Evolutionary conservation across 2,113 vertebrate species (phyloP).

Genomic region (Corythornis vintsioides): DNA sequence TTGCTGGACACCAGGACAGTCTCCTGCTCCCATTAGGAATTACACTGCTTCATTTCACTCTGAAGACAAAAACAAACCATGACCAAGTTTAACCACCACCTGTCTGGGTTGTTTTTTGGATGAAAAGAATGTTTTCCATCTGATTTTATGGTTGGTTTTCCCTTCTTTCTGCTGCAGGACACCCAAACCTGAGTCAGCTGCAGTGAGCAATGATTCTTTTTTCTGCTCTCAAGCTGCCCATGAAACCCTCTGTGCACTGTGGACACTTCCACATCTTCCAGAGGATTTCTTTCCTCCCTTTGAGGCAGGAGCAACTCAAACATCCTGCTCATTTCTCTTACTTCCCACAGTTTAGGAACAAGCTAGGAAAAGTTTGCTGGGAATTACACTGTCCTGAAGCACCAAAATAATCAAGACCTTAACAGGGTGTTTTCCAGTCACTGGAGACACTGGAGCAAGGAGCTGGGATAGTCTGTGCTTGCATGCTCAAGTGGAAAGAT

Average conservation of each 20-base stretch:
- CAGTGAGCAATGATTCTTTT: neutral
- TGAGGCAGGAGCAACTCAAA: neutral
- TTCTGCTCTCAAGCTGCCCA: slow-evolving; percentile 1
- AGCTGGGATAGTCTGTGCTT: slow-evolving; percentile 49
- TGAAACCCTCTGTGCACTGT: neutral
- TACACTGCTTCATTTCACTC: slow-evolving; percentile 17
- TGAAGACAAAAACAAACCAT: slow-evolving; percentile 10
- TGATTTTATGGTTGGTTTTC: neutral
- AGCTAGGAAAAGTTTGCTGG: slow-evolving; percentile 15
- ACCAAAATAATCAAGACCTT: slow-evolving; percentile 37
- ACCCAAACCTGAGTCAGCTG: neutral
- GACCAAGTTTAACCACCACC: slow-evolving; percentile 13
- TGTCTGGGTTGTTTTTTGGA: neutral
- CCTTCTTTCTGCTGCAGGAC: slow-evolving; percentile 2
- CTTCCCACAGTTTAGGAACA: slow-evolving; percentile 31
- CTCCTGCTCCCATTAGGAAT: slow-evolving; percentile 43
- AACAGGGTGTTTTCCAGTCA: slow-evolving; percentile 54
- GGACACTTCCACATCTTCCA: slow-evolving; percentile 7
- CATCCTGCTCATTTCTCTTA: neutral
- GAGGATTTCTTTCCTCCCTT: neutral
- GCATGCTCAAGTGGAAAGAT: slow-evolving; percentile 67
- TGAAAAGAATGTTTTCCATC: neutral
- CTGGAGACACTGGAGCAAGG: slow-evolving; percentile 26
- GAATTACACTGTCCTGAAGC: slow-evolving; percentile 9
- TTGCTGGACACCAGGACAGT: slow-evolving; percentile 62